phyloP scores from a whole-genome alignment of 2,888 invertebrate species.

The Drosophila barbarae region DNA sequence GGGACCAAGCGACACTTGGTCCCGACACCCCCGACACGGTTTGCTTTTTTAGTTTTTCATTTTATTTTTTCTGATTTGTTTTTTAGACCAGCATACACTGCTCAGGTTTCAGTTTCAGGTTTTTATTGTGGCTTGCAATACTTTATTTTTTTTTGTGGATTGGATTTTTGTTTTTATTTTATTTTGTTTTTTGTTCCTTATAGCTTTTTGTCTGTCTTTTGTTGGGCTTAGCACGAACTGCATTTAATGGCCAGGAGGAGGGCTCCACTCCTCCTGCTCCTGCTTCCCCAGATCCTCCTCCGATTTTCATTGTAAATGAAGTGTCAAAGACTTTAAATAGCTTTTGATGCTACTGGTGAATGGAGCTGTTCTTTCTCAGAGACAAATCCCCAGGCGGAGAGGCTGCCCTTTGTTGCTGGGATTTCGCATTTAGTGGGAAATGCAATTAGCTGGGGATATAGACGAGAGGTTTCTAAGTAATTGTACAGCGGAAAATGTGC shows the following conservation, averaged over 20 bases:
- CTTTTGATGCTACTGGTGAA: slow-evolving; percentile 73
- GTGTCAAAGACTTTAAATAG: slow-evolving; percentile 76
- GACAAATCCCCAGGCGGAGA: slow-evolving; percentile 10
- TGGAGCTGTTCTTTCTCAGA: slow-evolving; percentile 64
- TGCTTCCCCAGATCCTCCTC: not conserved
- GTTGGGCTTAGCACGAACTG: slow-evolving; percentile 65
- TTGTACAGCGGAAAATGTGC: slow-evolving; percentile 6
- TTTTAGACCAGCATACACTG: slow-evolving; percentile 63
- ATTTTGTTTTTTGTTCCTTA: slow-evolving; percentile 19
- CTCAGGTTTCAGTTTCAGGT: slow-evolving; percentile 72
- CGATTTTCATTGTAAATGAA: slow-evolving; percentile 74
- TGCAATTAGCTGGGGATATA: slow-evolving; percentile 39
- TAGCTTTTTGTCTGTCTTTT: slow-evolving; percentile 56
- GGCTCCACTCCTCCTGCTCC: not conserved
- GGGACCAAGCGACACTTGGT: slow-evolving; percentile 65
- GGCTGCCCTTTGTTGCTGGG: slow-evolving; percentile 25
- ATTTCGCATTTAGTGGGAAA: slow-evolving; percentile 38
- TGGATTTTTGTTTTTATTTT: slow-evolving; percentile 42
- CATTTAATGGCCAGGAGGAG: slow-evolving; percentile 28
- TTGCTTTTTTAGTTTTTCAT: slow-evolving; percentile 37
- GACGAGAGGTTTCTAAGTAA: slow-evolving; percentile 30
- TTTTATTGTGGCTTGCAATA: slow-evolving; percentile 60
- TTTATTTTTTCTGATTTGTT: not conserved
- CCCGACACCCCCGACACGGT: slow-evolving; percentile 42
- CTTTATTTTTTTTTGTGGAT: slow-evolving; percentile 42